These are phyloP conservation scores for Antedon mediterranea DNA, from an alignment of 53 echinoderm and acorn worm species.

Conservation along the genomic window DNA sequence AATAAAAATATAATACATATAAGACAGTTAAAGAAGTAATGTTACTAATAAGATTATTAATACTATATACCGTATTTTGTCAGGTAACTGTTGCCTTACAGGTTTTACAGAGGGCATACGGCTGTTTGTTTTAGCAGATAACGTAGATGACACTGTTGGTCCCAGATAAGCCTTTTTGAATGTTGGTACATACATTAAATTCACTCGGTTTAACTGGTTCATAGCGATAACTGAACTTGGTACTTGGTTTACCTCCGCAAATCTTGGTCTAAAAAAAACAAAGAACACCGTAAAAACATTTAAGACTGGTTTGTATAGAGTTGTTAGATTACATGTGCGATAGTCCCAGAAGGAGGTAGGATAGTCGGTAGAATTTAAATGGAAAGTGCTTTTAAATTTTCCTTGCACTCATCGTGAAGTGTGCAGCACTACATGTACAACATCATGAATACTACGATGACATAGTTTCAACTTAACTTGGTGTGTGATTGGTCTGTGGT, in stretches of 20 bases:
- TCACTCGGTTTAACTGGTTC: slow-evolving; percentile 28
- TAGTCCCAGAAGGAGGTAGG: no score
- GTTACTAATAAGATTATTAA: not conserved
- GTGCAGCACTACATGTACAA: no score
- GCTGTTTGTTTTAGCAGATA: not conserved
- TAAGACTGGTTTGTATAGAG: no score
- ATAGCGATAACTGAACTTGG: not conserved
- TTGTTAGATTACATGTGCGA: no score
- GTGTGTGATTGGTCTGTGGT: no score
- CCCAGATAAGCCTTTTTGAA: slow-evolving; percentile 38
- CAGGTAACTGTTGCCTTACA: not conserved
- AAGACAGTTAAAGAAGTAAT: no score
- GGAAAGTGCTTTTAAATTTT: no score
- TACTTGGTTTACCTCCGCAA: not conserved
- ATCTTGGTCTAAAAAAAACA: not conserved
- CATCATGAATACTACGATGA: no score
- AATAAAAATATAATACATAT: not conserved
- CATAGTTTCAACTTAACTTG: no score
- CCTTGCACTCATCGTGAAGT: no score
- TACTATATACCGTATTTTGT: not conserved
- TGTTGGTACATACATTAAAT: slow-evolving; percentile 50
- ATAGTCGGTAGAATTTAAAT: no score
- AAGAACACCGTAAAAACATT: no score
- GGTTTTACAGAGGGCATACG: not conserved
- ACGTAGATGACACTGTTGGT: not conserved